These are phyloP conservation scores for Boleophthalmus pectinirostris DNA, from an alignment of 2,113 vertebrate genomes.

Conservation along the genomic window DNA sequence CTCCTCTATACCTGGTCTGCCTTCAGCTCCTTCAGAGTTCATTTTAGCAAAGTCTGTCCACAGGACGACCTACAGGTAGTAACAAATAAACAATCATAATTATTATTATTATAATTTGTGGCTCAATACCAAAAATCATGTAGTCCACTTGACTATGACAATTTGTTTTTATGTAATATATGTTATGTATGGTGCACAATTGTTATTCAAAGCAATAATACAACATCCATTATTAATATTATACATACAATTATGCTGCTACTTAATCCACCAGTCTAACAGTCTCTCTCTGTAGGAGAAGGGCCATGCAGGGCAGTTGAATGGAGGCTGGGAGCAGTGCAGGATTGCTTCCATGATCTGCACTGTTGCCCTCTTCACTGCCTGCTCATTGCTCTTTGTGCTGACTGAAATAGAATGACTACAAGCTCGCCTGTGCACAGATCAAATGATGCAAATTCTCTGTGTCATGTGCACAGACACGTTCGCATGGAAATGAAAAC, in stretches of 20 bases:
- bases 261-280: neutral
- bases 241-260: neutral
- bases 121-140: no score
- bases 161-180: no score
- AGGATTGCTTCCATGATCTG: constrained; percentile 52
- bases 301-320: constrained; percentile 15
- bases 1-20: constrained; percentile 83
- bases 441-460: constrained; percentile 60
- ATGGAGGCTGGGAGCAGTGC: neutral
- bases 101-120: neutral
- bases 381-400: constrained; percentile 21
- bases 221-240: no score
- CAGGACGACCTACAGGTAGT: constrained; percentile 68
- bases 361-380: neutral
- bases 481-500: constrained; percentile 25
- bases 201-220: no score
- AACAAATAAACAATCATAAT: constrained; percentile 23
- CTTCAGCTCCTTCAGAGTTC: constrained; percentile 77
- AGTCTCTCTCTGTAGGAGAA: no score
- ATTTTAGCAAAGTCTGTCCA: constrained; percentile 84
- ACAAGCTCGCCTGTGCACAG: constrained; percentile 36
- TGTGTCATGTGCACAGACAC: constrained; percentile 35
- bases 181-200: no score
- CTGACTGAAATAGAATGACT: constrained; percentile 51
- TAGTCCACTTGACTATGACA: no score